phyloP scores from a whole-genome alignment of 2,888 invertebrate genomes.

The Linhomoeus sp. region DNA sequence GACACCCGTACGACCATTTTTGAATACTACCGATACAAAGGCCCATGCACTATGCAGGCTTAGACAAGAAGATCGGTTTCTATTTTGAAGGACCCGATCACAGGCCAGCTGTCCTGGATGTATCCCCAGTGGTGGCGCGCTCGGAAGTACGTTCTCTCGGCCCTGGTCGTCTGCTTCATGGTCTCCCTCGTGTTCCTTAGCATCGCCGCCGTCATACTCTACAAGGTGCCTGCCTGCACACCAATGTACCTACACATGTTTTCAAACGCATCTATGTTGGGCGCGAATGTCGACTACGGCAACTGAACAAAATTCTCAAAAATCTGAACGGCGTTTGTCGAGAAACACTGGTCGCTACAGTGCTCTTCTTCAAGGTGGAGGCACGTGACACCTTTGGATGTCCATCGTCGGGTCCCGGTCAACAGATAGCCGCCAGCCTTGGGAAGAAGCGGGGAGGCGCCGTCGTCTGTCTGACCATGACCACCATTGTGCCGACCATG shows the following conservation, averaged over 20 bases:
- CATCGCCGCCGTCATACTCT: conserved; percentile 11
- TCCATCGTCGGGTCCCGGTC: too few relatives aligned
- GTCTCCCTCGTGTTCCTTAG: conserved; percentile 11
- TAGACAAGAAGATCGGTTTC: neutral
- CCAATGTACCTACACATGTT: neutral
- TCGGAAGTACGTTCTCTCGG: conserved; percentile 25
- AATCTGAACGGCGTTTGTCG: neutral
- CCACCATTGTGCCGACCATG: conserved; percentile 30
- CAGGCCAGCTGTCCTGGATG: conserved; percentile 27
- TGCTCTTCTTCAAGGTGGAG: too few relatives aligned
- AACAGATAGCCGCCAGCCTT: too few relatives aligned
- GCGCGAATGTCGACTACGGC: neutral
- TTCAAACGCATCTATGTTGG: neutral
- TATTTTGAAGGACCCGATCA: conserved; percentile 28
- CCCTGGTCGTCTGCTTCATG: conserved; percentile 15
- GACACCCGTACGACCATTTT: conserved; percentile 6
- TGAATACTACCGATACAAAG: neutral
- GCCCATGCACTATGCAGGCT: neutral
- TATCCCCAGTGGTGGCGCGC: conserved; percentile 27
- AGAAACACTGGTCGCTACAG: conserved; percentile 15
- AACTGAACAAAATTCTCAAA: too few relatives aligned
- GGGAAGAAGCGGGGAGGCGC: too few relatives aligned
- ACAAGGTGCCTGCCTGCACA: conserved; percentile 8
- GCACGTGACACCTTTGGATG: too few relatives aligned
- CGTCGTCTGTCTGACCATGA: too few relatives aligned